phyloP scores from a whole-genome alignment of 2,113 vertebrate genomes.

The Podarcis muralis region DNA sequence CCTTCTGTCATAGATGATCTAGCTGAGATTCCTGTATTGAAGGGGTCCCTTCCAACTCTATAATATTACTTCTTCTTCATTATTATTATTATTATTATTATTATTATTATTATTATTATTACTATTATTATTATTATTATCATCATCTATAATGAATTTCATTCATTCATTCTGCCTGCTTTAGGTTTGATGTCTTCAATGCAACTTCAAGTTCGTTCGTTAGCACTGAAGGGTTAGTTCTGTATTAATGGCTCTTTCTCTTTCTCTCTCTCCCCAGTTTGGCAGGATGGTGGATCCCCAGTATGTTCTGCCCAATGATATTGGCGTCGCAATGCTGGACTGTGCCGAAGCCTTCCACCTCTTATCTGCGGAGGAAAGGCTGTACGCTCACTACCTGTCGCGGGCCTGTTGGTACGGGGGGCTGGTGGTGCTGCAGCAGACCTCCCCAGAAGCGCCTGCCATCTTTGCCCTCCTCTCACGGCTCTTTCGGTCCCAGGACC shows the following conservation, averaged over 20 bases:
- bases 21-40: too few species aligned
- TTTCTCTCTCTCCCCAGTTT: neutral
- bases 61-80: too few species aligned
- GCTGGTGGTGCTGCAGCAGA: conserved; percentile 87
- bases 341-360: conserved; percentile 86
- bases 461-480: conserved; percentile 87
- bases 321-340: conserved; percentile 85
- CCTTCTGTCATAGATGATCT: too few species aligned
- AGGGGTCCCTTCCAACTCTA: too few species aligned
- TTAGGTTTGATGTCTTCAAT: too few species aligned
- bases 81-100: too few species aligned
- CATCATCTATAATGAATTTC: too few species aligned
- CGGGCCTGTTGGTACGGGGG: conserved; percentile 89
- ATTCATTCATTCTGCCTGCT: too few species aligned
- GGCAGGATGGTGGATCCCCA: conserved; percentile 86
- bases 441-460: conserved; percentile 86
- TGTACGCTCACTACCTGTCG: conserved; percentile 88
- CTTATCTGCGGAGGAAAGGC: conserved; percentile 83
- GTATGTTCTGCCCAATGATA: conserved; percentile 90
- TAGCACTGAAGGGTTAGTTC: neutral
- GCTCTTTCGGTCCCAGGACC: conserved; percentile 84
- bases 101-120: too few species aligned
- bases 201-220: neutral
- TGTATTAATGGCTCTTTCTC: too few species aligned
- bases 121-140: too few species aligned